A percentile compares a stretch with the other conserved stretches of the same genome.
Evolutionary conservation across 2,888 invertebrate species (phyloP).

Genomic region (Epistrophella euchroma): DNA sequence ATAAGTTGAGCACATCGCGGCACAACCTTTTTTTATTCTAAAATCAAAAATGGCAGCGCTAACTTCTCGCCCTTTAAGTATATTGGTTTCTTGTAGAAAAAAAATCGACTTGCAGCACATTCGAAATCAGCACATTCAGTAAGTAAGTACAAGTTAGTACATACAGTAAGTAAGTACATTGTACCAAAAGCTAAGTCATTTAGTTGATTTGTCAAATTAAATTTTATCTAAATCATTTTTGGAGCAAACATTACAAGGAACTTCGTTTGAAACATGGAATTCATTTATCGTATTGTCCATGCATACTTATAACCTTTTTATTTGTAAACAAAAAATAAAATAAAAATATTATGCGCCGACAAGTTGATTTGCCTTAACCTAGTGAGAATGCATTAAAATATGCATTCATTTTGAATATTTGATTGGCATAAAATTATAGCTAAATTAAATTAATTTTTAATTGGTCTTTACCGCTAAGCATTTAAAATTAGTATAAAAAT

Average conservation of each 20-base stretch:
- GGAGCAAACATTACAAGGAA: not conserved
- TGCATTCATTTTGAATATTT: conserved; percentile 33
- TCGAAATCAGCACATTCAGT: no score
- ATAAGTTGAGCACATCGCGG: no score
- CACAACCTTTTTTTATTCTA: no score
- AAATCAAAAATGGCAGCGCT: no score
- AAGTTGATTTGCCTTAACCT: conserved; percentile 18
- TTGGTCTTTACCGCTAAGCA: not conserved
- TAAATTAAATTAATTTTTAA: conserved; percentile 4
- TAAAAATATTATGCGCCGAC: not conserved
- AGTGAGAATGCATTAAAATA: conserved; percentile 28
- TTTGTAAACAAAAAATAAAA: not conserved
- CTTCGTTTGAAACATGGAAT: not conserved
- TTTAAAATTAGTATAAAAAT: not conserved
- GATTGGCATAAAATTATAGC: not conserved
- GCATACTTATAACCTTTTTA: conserved; percentile 10
- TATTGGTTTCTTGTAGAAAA: no score
- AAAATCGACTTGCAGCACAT: no score
- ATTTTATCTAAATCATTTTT: not conserved
- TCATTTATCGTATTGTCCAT: not conserved
- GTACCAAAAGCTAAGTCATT: not conserved
- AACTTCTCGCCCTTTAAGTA: no score
- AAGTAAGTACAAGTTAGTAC: no score
- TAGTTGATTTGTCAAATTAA: not conserved
- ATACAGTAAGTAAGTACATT: not conserved